Evolutionary conservation across 2,113 vertebrate species (phyloP).

Genomic region (Corvus cornix): DNA sequence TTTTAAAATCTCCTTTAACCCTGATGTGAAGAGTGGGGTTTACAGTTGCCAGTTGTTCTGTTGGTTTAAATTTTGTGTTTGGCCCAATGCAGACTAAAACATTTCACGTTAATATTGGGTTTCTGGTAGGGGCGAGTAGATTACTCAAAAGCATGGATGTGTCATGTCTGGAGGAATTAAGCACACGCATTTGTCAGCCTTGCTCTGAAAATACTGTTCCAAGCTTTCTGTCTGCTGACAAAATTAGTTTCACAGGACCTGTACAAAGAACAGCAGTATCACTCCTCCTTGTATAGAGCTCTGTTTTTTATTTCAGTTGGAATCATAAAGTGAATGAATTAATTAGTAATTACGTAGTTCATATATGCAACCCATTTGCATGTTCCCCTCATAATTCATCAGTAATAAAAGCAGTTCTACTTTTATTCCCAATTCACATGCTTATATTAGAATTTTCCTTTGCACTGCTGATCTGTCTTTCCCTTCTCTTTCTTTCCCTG

Average conservation of each 20-base stretch:
- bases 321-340: slow-evolving; percentile 11
- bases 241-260: neutral
- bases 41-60: neutral
- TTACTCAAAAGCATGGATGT: neutral
- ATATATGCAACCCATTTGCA: neutral
- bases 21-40: neutral
- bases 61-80: neutral
- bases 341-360: neutral
- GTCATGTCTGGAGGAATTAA: neutral
- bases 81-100: neutral
- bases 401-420: neutral
- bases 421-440: neutral
- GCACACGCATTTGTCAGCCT: neutral
- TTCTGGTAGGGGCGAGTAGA: neutral
- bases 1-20: neutral
- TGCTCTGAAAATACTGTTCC: neutral
- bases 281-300: neutral
- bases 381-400: neutral
- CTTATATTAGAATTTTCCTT: neutral
- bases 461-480: neutral
- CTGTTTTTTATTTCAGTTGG: neutral
- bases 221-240: neutral
- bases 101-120: neutral
- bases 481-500: neutral
- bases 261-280: neutral